phyloP scores from a whole-genome alignment of 2,113 vertebrate species.

The Catharus minimus region DNA sequence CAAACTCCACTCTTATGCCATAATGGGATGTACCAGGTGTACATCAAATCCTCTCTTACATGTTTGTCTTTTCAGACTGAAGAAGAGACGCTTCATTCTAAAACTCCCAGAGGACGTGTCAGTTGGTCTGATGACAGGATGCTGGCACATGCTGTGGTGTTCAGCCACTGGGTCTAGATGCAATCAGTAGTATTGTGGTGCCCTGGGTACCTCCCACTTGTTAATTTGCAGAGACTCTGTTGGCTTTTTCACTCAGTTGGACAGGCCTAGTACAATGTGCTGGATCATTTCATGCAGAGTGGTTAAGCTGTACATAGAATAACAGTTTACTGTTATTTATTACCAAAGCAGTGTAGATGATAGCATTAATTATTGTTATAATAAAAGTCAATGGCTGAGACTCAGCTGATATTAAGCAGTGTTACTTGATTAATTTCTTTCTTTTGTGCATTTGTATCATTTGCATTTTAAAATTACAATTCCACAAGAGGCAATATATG shows the following conservation, averaged over 20 bases:
- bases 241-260: not conserved
- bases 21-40: not conserved
- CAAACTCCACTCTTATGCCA: not conserved
- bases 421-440: conserved; percentile 43
- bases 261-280: not conserved
- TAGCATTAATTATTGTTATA: conserved; percentile 38
- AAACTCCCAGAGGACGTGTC: not conserved
- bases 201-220: not conserved
- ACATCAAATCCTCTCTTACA: not conserved
- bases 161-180: not conserved
- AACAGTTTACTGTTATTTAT: conserved; percentile 36
- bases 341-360: not conserved
- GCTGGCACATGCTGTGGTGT: not conserved
- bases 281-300: not conserved
- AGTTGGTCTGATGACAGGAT: fast-evolving
- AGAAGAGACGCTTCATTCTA: not conserved
- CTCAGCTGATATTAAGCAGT: conserved; percentile 11
- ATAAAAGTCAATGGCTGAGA: conserved; percentile 41
- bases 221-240: not conserved
- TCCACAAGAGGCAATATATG: conserved; percentile 3
- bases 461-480: conserved; percentile 46
- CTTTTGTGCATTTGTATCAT: conserved; percentile 31
- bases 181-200: not conserved
- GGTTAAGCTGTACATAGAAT: not conserved
- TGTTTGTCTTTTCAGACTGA: not conserved